Percentiles rank a stretch among this genome's conserved stretches.
Evolutionary conservation across 2,797 vertebrate species (phyloP).

Genomic region (Podargus strigoides): DNA sequence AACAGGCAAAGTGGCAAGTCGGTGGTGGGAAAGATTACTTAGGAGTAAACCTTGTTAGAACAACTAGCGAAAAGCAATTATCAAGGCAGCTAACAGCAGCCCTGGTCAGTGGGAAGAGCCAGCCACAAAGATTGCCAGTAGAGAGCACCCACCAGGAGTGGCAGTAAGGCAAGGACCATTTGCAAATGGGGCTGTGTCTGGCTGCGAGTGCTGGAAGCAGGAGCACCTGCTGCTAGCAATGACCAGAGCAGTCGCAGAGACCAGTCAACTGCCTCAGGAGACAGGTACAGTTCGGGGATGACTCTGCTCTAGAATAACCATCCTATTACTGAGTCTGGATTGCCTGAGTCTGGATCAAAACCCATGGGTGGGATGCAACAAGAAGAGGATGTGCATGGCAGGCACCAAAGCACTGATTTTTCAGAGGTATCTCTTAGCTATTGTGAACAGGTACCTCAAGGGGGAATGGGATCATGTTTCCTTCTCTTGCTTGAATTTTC

Average conservation of each 20-base stretch:
- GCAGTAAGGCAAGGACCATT: not conserved
- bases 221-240: not conserved
- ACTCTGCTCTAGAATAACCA: not conserved
- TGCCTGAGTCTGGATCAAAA: not conserved
- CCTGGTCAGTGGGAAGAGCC: not conserved
- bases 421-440: not conserved
- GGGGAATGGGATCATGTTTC: not conserved
- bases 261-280: not conserved
- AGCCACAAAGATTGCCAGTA: not conserved
- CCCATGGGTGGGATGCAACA: not conserved
- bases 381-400: not conserved
- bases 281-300: not conserved
- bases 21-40: not conserved
- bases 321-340: not conserved
- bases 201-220: fast-evolving
- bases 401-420: not conserved
- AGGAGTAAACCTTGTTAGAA: not conserved
- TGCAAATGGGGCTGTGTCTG: not conserved
- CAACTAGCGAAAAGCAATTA: not conserved
- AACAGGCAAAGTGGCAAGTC: not conserved
- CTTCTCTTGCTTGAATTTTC: not conserved
- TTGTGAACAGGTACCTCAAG: not conserved
- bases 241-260: not conserved
- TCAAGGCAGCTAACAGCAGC: not conserved
- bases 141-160: not conserved